Percentiles rank a stretch among this genome's conserved stretches.
These are phyloP conservation scores for Apeira syringaria DNA, from an alignment of 2,888 invertebrate species.

Conservation along the genomic window DNA sequence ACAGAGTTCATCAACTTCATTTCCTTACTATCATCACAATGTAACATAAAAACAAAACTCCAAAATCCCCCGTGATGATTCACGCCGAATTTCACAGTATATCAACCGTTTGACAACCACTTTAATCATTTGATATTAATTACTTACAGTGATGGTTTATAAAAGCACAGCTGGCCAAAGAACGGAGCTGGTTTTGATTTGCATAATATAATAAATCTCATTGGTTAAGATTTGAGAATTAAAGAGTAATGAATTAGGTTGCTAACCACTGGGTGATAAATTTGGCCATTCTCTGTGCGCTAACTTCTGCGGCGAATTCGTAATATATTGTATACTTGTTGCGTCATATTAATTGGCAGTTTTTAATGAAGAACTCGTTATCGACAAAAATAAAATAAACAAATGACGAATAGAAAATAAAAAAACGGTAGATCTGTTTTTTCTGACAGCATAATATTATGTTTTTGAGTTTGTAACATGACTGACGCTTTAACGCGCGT, in stretches of 20 bases:
- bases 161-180: slow-evolving; percentile 16
- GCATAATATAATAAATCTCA: slow-evolving; percentile 21
- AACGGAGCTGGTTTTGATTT: slow-evolving; percentile 16
- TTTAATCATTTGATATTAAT: slow-evolving; percentile 23
- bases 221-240: slow-evolving; percentile 5
- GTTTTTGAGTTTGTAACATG: too few relatives aligned
- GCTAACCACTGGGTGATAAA: slow-evolving; percentile 10
- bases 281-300: not conserved
- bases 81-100: slow-evolving; percentile 14
- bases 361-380: too few relatives aligned
- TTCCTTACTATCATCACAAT: slow-evolving; percentile 6
- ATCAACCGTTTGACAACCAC: slow-evolving; percentile 17
- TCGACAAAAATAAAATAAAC: too few relatives aligned
- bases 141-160: slow-evolving; percentile 13
- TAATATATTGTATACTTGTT: slow-evolving; percentile 2
- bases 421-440: too few relatives aligned
- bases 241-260: slow-evolving; percentile 5
- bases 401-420: too few relatives aligned
- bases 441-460: too few relatives aligned
- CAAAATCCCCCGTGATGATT: slow-evolving; percentile 12
- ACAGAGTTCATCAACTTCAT: slow-evolving; percentile 9
- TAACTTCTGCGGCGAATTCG: slow-evolving; percentile 1
- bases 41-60: slow-evolving; percentile 2
- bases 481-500: too few relatives aligned
- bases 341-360: slow-evolving; percentile 5